Evolutionary conservation across 2,113 vertebrate genomes (phyloP).

Genomic region (Eolophus roseicapilla): DNA sequence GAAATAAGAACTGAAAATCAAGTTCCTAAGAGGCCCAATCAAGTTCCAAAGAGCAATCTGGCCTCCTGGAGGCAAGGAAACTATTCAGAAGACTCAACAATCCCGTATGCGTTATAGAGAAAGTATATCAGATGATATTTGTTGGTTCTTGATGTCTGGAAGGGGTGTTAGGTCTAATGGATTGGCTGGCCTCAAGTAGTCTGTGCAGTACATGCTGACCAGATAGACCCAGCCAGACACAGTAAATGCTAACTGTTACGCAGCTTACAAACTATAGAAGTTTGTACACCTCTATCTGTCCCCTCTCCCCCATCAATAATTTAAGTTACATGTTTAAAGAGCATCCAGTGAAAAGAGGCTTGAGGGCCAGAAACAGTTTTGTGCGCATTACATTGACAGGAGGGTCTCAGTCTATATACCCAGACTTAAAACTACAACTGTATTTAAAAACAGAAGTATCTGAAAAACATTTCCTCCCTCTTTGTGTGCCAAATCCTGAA

Average conservation of each 20-base stretch:
- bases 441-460: neutral
- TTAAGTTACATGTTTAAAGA: neutral
- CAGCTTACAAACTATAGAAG: neutral
- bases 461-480: slow-evolving; percentile 16
- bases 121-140: neutral
- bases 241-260: neutral
- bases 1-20: neutral
- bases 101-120: neutral
- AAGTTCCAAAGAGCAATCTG: neutral
- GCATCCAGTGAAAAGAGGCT: neutral
- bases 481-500: slow-evolving; percentile 37
- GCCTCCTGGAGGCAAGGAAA: neutral
- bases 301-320: neutral
- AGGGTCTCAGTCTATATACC: neutral
- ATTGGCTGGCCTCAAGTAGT: neutral
- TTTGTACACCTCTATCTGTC: neutral
- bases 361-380: neutral
- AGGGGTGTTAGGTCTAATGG: neutral
- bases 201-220: rapidly evolving
- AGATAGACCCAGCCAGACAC: neutral
- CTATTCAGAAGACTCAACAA: neutral
- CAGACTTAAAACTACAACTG: neutral
- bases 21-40: neutral
- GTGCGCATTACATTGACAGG: neutral
- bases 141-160: neutral